These are phyloP conservation scores for Nyctalus aviator DNA, from an alignment of 2,797 vertebrate genomes.

Conservation along the genomic window DNA sequence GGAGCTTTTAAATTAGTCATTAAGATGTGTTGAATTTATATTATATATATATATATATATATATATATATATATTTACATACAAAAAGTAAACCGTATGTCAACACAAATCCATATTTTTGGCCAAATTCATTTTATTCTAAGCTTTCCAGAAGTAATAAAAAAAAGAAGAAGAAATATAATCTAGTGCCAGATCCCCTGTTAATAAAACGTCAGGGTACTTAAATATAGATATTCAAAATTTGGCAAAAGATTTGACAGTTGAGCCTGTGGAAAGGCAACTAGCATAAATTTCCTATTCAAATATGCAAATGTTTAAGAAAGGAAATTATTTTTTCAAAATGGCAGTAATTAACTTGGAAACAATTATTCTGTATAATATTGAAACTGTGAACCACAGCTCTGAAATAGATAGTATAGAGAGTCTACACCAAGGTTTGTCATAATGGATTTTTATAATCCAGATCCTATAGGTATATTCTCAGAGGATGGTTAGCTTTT, in stretches of 20 bases:
- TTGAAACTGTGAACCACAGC: neutral
- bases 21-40: neutral
- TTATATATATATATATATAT: too few species aligned
- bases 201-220: constrained; percentile 8
- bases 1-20: constrained; percentile 19
- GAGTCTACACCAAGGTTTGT: neutral
- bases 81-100: neutral
- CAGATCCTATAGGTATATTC: neutral
- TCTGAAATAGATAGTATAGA: neutral
- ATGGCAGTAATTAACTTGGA: neutral
- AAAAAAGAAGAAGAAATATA: neutral
- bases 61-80: neutral
- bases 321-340: constrained; percentile 47
- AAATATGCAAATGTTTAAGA: neutral
- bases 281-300: neutral
- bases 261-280: neutral
- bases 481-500: neutral
- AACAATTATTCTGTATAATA: neutral
- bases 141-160: neutral
- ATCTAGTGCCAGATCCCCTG: neutral
- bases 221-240: constrained; percentile 43
- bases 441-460: neutral
- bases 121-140: neutral
- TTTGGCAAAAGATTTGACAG: neutral
- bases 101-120: neutral